Conservation (phyloP, 2,888 invertebrate genomes). For the Eupithecia tripunctaria region DNA sequence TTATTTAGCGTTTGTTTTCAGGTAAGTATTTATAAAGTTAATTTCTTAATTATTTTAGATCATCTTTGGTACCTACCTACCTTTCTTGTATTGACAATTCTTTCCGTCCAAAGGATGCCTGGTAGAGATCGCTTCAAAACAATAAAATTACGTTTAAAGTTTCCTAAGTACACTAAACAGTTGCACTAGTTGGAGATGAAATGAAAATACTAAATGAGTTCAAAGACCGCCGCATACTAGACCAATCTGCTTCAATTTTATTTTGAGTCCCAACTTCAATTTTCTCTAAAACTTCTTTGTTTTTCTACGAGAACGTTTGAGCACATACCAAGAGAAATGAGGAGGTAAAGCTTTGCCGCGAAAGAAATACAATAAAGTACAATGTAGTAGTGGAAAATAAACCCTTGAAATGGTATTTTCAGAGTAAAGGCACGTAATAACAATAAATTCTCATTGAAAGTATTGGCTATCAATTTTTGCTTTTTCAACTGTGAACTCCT, state of each 20-base stretch:
- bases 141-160: conserved; percentile 11
- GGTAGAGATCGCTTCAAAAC: no score
- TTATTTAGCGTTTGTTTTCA: no score
- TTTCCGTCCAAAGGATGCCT: no score
- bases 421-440: conserved; percentile 34
- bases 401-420: conserved; percentile 26
- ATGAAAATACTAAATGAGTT: conserved; percentile 27
- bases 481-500: conserved; percentile 49
- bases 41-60: no score
- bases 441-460: conserved; percentile 38
- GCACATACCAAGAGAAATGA: conserved; percentile 17
- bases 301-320: conserved; percentile 20
- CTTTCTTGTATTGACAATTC: no score
- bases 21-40: no score
- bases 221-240: conserved; percentile 29
- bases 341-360: conserved; percentile 18
- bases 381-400: conserved; percentile 17
- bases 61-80: no score
- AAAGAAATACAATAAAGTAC: conserved; percentile 21
- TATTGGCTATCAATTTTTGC: conserved; percentile 39
- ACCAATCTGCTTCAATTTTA: conserved; percentile 35
- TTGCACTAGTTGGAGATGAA: conserved; percentile 18
- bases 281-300: conserved; percentile 29
- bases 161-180: conserved; percentile 17
- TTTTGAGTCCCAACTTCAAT: conserved; percentile 27